These are phyloP conservation scores for Alethe diademata DNA, from an alignment of 2,113 vertebrate species.

Conservation along the genomic window DNA sequence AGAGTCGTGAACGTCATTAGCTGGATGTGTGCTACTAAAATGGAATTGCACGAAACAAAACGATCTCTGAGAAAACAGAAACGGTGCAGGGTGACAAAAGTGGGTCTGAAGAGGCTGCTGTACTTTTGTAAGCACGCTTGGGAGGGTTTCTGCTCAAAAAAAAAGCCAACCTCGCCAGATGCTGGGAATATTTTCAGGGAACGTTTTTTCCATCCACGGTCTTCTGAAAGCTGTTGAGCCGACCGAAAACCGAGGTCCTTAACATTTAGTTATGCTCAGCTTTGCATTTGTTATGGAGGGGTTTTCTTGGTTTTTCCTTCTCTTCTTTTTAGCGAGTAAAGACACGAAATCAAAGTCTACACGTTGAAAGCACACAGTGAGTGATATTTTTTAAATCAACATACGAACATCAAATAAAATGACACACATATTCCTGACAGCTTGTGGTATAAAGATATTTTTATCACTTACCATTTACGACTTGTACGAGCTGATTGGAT, in stretches of 20 bases:
- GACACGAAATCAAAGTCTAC: background rate
- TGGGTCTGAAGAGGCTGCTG: background rate
- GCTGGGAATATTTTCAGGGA: background rate
- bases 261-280: background rate
- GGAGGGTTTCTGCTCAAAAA: background rate
- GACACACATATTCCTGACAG: slow-evolving; percentile 31
- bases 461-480: slow-evolving; percentile 67
- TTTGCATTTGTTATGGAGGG: background rate
- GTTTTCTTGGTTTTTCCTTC: background rate
- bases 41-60: slow-evolving; percentile 57
- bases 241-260: background rate
- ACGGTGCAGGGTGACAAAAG: background rate
- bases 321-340: background rate
- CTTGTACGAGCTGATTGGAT: slow-evolving; percentile 32
- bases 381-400: slow-evolving; percentile 45
- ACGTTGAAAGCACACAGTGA: background rate
- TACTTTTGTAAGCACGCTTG: background rate
- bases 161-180: background rate
- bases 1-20: slow-evolving; percentile 42
- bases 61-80: slow-evolving; percentile 36
- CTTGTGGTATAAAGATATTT: slow-evolving; percentile 32
- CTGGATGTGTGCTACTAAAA: slow-evolving; percentile 46
- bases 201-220: slow-evolving; percentile 7
- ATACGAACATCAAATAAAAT: slow-evolving; percentile 49
- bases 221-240: background rate